Evolutionary conservation across 1,140 invertebrate genomes (phyloP), one percentile per base, ranked within the genome.

Genomic region (Drosophila kikkawai): DNA sequence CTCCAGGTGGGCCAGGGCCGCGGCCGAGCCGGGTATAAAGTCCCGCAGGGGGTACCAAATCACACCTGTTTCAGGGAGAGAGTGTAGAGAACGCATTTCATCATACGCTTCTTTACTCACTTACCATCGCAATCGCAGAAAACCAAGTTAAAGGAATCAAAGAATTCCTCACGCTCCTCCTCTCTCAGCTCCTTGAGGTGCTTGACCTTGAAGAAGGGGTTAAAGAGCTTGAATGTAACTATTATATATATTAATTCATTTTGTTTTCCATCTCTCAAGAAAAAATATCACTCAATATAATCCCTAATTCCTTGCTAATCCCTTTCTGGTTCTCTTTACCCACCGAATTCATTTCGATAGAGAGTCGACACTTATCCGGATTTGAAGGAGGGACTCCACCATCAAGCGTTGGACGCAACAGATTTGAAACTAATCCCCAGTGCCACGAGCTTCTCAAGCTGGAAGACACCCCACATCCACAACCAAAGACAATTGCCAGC

Each of bases 1-100:
- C 74, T 94, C 92, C 51, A 97, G 93, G 39, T 93, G 87, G 37
- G 91, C 90, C 42, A 96, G 86, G 41, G 94, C 94, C 13, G 94
- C 91, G 0, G 94, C 91, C 1, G 94, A 93, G 1, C 95, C 94
- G 26, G 94, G 91, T 8, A 96, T 93, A 1, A 94, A 92, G 65
- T 64, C 93, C 66, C 71, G 0, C 77, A 82, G 13, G 61, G 77
- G 82, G 57, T 79, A 80, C 95, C 96, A 96, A 17, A 96, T 80
- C 1, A 96, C 96, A 68, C 96, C 96, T 95, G 65, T 0, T 1
- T 19, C 0, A 22, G 4, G 7, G 2, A 22, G 3, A 7, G 0
- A 11, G 9, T 1, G 3, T 9, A n/a, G 1, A 36, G 0, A 34
- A 3, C 7, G 7, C 7, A 1, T 1, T 7, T 37, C 4, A 8